Conservation (phyloP, 2,797 vertebrate genomes). For the Dermochelys coriacea region DNA sequence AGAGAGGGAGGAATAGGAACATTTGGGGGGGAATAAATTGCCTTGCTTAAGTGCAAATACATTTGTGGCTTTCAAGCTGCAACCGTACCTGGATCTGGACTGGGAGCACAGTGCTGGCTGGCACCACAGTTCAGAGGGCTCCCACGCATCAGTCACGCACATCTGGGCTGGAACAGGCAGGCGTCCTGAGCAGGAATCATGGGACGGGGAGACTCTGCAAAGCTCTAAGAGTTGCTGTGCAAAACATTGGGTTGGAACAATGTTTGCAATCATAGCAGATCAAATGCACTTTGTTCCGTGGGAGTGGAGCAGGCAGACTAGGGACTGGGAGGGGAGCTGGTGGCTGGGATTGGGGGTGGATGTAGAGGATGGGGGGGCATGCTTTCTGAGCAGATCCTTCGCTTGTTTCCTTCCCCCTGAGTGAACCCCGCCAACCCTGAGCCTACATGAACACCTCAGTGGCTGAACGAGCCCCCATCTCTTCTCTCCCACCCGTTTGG, state of each 20-base stretch:
- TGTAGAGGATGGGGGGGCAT: not conserved
- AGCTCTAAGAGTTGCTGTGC: not conserved
- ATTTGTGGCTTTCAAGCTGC: constrained; percentile 56
- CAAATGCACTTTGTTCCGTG: not conserved
- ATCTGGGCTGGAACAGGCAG: not conserved
- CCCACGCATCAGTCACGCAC: too few relatives aligned
- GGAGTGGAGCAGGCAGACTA: not conserved
- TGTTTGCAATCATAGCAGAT: not conserved
- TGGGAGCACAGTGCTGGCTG: not conserved
- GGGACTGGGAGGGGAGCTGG: not conserved
- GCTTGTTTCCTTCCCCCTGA: not conserved
- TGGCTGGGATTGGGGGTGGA: not conserved
- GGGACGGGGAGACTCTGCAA: too few relatives aligned
- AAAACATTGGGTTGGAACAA: not conserved
- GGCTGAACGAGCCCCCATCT: not conserved
- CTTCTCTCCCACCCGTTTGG: not conserved
- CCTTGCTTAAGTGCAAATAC: not conserved
- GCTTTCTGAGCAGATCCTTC: not conserved
- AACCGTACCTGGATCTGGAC: not conserved
- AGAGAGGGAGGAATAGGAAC: not conserved
- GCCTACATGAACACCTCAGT: not conserved
- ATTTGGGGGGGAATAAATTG: not conserved
- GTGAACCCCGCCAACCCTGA: not conserved
- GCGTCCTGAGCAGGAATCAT: not conserved
- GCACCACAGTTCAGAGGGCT: too few relatives aligned